These are phyloP conservation scores for Parapsyche elsis DNA, from an alignment of 1,140 invertebrate species.

Conservation along the genomic window DNA sequence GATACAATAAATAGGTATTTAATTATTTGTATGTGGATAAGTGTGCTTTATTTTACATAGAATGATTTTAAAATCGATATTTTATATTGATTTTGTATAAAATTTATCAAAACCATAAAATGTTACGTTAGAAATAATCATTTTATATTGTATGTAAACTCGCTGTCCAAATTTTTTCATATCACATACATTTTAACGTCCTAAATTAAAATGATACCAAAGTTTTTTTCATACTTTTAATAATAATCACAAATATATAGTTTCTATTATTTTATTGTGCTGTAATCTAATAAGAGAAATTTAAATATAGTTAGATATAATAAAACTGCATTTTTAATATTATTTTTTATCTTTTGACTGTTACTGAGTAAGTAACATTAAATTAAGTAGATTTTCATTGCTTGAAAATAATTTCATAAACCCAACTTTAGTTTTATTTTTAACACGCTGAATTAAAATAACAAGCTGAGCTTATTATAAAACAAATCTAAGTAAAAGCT, in stretches of 20 bases:
- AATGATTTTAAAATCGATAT: background rate
- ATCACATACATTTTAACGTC: background rate
- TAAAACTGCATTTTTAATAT: background rate
- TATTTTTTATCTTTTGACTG: background rate
- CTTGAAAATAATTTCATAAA: background rate
- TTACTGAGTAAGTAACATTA: background rate
- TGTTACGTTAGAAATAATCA: background rate
- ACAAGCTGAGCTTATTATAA: background rate
- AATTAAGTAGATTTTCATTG: background rate
- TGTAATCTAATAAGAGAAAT: background rate
- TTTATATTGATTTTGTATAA: constrained; percentile 7
- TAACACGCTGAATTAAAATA: background rate
- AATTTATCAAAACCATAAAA: background rate
- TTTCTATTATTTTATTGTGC: background rate
- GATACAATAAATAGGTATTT: constrained; percentile 34
- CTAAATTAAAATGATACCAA: background rate
- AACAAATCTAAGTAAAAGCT: background rate
- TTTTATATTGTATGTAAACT: background rate
- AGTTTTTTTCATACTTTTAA: background rate
- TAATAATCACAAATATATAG: too few relatives aligned
- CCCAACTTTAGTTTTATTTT: background rate
- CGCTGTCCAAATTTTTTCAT: background rate
- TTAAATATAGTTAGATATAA: background rate
- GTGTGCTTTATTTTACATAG: constrained; percentile 37
- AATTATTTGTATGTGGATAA: constrained; percentile 27